Evolutionary conservation across 2,888 invertebrate species (phyloP), one percentile per base, ranked within the genome.

Genomic region (Eilema depressum): DNA sequence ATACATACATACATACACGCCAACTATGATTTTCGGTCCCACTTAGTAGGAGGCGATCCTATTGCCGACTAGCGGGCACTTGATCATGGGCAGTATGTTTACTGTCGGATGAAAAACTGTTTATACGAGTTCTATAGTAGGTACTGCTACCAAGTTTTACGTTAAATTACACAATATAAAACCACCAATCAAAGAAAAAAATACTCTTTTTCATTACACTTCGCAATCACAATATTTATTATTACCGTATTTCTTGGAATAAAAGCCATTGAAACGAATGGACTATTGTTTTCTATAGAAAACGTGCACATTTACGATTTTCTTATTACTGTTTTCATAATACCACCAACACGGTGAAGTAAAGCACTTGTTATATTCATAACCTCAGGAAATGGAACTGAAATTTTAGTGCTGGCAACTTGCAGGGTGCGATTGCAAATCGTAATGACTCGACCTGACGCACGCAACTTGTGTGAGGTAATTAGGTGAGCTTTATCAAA

Each of bases 221-320:
- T 62, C n/a, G 33, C 61, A 30, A 20, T 37, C 5, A 37, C 62
- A 23, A 23, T 37, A 62, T 47, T 28, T 63, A 1, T 47, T n/a
- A 53, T 47, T 64, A 64, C 20, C 37, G 17, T 57, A 63, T 66
- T 60, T 60, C 66, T 66, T 60, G 26, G 25, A 60, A 60, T 33
- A 66, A 20, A 66, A 66, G 14, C 41, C 11, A 47, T 60, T 66
- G 41, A 66, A 37, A 26, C 37, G 37, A 59, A 41, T 41, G 25
- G n/a, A 37, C 66, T 57, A 20, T 53, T 37, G 25, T 59, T 66
- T 37, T 25, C 33, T 62, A 62, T 23, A 11, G 59, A 66, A 37
- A 59, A 37, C 25, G 23, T 37, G 41, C 23, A 56, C 23, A 33
- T 28, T 57, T 53, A 53, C 53, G 8, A n/a, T 60, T 60, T 41